phyloP scores from a whole-genome alignment of 2,888 invertebrate genomes.

The Patella caerulea region DNA sequence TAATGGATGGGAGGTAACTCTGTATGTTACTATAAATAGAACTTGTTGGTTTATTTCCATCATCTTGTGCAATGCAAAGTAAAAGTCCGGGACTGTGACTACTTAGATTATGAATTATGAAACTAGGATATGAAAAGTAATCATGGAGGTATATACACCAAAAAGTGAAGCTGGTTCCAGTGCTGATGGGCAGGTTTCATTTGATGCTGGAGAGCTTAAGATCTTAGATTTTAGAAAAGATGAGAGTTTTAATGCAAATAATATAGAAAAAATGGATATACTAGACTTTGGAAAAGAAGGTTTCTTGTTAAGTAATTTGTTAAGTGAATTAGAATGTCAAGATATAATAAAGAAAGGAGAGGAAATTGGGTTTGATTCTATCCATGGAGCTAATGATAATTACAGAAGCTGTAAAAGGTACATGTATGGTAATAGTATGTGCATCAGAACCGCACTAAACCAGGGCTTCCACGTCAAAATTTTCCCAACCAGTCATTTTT shows the following conservation, averaged over 20 bases:
- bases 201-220: conserved; percentile 27
- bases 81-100: too few relatives aligned
- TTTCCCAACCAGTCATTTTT: too few relatives aligned
- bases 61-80: too few relatives aligned
- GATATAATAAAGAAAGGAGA: conserved; percentile 54
- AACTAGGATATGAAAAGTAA: too few relatives aligned
- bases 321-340: conserved; percentile 53
- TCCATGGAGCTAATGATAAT: conserved; percentile 47
- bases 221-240: conserved; percentile 4
- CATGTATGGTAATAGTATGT: not conserved
- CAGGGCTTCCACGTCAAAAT: too few relatives aligned
- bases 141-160: conserved; percentile 29
- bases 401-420: conserved; percentile 59
- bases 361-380: conserved; percentile 50
- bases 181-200: conserved; percentile 33
- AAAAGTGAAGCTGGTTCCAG: conserved; percentile 37
- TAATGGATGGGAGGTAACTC: too few relatives aligned
- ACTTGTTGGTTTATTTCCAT: too few relatives aligned
- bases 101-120: too few relatives aligned
- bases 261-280: conserved; percentile 42
- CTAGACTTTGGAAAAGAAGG: conserved; percentile 61
- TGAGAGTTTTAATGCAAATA: not conserved
- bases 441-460: too few relatives aligned
- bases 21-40: too few relatives aligned
- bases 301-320: conserved; percentile 52